These are phyloP conservation scores for Leuciscus idus DNA, from an alignment of 2,113 vertebrate species.

Conservation along the genomic window DNA sequence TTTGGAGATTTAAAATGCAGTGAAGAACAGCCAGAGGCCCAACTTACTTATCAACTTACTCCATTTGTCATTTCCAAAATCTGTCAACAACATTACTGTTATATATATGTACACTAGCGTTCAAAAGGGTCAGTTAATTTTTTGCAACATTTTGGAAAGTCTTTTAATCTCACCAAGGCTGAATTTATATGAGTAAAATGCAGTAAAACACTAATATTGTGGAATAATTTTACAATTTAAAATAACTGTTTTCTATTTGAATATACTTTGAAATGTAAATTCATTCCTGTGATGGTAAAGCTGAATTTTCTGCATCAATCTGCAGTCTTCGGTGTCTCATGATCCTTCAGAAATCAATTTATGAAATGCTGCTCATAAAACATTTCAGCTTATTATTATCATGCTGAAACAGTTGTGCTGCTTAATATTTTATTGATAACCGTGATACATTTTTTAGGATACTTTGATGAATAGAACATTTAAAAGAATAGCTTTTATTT, in stretches of 20 bases:
- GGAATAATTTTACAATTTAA: no score
- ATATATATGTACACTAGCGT: not conserved
- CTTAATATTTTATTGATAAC: not conserved
- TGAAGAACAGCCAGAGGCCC: not conserved
- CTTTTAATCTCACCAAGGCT: not conserved
- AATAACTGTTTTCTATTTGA: not conserved
- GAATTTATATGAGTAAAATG: not conserved
- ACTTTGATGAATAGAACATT: no score
- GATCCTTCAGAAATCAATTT: not conserved
- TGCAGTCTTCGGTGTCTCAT: not conserved
- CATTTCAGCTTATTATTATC: not conserved
- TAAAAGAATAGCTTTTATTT: no score
- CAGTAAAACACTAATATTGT: not conserved
- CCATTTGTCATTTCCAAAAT: not conserved
- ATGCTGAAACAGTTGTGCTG: not conserved
- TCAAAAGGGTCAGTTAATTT: no score
- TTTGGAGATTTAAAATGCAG: slow-evolving; percentile 29
- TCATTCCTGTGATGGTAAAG: not conserved
- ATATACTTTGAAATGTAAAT: not conserved
- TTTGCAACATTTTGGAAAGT: not conserved
- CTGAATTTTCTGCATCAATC: not conserved
- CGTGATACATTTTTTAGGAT: not conserved
- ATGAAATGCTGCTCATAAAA: not conserved
- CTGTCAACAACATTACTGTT: not conserved
- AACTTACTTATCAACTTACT: not conserved